A percentile compares a stretch with the other conserved stretches of the same genome.
phyloP scores from a whole-genome alignment of 2,888 invertebrate genomes.

The Meandrusa payeni region DNA sequence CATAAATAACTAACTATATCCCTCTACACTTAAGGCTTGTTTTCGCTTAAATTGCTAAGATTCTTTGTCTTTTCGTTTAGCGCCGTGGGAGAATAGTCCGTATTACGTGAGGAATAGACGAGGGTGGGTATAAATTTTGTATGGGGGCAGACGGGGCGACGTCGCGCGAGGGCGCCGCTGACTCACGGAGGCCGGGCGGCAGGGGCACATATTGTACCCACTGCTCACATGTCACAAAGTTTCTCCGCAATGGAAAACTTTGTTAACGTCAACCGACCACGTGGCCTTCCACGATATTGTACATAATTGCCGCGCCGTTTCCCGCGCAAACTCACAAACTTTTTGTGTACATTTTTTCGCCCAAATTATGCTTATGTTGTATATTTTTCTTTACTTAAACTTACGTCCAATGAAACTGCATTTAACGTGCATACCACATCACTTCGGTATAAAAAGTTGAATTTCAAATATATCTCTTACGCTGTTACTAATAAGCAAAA shows the following conservation, averaged over 20 bases:
- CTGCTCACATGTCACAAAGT: conserved; percentile 80
- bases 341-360: conserved; percentile 22
- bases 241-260: conserved; percentile 79
- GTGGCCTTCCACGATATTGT: conserved; percentile 71
- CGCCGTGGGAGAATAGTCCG: conserved; percentile 44
- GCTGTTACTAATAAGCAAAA: too few species aligned
- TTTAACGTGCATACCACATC: too few species aligned
- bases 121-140: conserved; percentile 80
- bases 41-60: conserved; percentile 71
- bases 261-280: conserved; percentile 79
- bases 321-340: conserved; percentile 36
- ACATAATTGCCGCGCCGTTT: conserved; percentile 62
- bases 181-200: conserved; percentile 59
- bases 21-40: conserved; percentile 75
- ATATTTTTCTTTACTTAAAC: too few species aligned
- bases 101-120: conserved; percentile 47
- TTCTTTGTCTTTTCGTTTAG: conserved; percentile 66
- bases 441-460: too few species aligned
- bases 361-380: background rate
- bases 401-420: too few species aligned
- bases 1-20: conserved; percentile 77
- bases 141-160: conserved; percentile 80
- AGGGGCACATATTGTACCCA: conserved; percentile 71
- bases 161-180: conserved; percentile 78
- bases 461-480: too few species aligned